Evolutionary conservation across 2,113 vertebrate genomes (phyloP).

Genomic region (Anthoscopus minutus): DNA sequence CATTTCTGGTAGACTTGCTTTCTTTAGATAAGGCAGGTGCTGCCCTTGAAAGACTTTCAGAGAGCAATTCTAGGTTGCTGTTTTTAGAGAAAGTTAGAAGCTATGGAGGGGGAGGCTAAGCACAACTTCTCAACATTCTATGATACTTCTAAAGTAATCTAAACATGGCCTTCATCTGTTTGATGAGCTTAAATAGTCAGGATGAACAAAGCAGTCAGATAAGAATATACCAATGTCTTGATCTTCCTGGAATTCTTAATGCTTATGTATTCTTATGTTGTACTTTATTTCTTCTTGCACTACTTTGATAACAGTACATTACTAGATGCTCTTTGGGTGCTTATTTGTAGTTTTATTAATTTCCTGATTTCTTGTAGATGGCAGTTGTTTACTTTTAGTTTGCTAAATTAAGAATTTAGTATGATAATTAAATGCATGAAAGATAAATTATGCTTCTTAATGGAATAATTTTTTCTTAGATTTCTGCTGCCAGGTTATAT

Average conservation of each 20-base stretch:
- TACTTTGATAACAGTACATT: not conserved
- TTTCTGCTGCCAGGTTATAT: not conserved
- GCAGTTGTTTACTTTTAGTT: not conserved
- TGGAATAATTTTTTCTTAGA: not conserved
- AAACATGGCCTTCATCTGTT: not conserved
- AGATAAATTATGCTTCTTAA: not conserved
- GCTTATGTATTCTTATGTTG: not conserved
- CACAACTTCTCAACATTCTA: not conserved
- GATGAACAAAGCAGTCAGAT: not conserved
- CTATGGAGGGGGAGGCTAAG: not conserved
- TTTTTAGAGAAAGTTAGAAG: not conserved
- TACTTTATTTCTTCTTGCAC: not conserved
- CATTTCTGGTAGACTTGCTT: not conserved
- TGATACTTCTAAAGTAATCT: not conserved
- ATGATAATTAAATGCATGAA: not conserved
- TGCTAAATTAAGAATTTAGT: not conserved
- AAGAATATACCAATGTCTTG: not conserved
- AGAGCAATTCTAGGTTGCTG: not conserved
- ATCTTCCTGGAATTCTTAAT: not conserved
- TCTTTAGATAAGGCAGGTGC: not conserved
- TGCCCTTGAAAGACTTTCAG: not conserved
- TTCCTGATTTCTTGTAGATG: not conserved
- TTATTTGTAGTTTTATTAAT: not conserved
- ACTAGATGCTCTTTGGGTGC: not conserved
- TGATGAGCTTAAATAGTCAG: not conserved